These are phyloP conservation scores for Microctonus brassicae DNA, from an alignment of 2,888 invertebrate species.

Conservation along the genomic window DNA sequence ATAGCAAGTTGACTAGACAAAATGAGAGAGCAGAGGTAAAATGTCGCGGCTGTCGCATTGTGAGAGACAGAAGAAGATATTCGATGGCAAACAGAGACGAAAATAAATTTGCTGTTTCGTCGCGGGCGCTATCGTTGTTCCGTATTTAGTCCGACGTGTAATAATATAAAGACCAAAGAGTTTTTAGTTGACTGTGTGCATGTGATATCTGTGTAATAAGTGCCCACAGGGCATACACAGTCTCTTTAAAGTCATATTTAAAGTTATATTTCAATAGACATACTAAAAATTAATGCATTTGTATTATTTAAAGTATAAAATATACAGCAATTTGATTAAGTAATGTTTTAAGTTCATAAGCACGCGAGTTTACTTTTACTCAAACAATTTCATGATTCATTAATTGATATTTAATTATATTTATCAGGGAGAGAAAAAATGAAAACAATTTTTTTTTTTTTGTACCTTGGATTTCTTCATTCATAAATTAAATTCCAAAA, in stretches of 20 bases:
- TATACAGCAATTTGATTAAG: neutral
- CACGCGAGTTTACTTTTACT: neutral
- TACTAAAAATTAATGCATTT: no score
- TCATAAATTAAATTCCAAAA: neutral
- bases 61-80: conserved; percentile 25
- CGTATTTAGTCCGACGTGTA: conserved; percentile 52
- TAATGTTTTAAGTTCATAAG: neutral
- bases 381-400: neutral
- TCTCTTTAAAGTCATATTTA: neutral
- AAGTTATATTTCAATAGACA: neutral
- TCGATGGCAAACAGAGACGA: conserved; percentile 27
- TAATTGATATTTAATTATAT: neutral
- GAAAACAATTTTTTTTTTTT: neutral
- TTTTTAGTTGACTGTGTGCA: neutral
- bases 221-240: neutral
- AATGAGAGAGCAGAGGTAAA: conserved; percentile 18
- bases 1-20: conserved; percentile 29
- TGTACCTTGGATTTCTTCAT: neutral
- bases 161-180: neutral
- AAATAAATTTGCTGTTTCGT: conserved; percentile 28
- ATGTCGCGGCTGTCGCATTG: conserved; percentile 16
- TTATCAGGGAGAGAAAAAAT: neutral
- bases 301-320: neutral
- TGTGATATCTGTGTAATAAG: neutral
- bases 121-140: conserved; percentile 47